Conservation (phyloP, 2,888 invertebrate species). For the Diarsia rubi region DNA sequence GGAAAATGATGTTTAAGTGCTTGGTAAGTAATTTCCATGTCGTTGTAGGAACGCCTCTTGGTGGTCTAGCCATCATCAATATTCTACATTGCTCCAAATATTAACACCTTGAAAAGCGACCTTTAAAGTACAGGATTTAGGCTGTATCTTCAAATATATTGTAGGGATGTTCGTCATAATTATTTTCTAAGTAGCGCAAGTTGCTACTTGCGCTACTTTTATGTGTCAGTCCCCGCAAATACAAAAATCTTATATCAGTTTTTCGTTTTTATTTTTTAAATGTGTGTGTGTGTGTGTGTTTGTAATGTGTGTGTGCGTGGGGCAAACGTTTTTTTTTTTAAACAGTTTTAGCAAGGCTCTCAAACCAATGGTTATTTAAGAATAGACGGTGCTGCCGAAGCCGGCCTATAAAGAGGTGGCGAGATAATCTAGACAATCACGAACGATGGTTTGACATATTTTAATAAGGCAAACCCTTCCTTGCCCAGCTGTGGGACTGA, state of each 20-base stretch:
- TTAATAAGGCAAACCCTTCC: too few species aligned
- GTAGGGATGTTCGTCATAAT: too few species aligned
- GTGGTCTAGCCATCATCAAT: not conserved
- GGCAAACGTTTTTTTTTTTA: too few species aligned
- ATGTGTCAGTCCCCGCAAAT: too few species aligned
- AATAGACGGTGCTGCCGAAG: not conserved
- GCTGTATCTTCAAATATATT: not conserved
- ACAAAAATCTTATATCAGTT: too few species aligned
- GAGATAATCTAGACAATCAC: not conserved
- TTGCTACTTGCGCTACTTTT: too few species aligned
- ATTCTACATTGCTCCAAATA: not conserved
- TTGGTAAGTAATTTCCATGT: slow-evolving; percentile 41
- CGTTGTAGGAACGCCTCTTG: slow-evolving; percentile 20
- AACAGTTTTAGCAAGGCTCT: too few species aligned
- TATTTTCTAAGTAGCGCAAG: too few species aligned
- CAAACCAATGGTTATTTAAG: not conserved
- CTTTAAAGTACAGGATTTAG: not conserved
- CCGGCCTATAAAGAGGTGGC: not conserved
- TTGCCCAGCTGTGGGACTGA: not conserved
- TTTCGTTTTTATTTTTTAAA: too few species aligned
- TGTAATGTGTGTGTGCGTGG: too few species aligned
- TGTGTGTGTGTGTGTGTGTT: too few species aligned
- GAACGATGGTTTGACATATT: too few species aligned
- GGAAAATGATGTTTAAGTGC: slow-evolving; percentile 46
- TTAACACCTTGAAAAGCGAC: not conserved